A percentile compares a stretch with the other conserved stretches of the same genome.
phyloP scores from a whole-genome alignment of 2,113 vertebrate species.

The Chamaea fasciata region DNA sequence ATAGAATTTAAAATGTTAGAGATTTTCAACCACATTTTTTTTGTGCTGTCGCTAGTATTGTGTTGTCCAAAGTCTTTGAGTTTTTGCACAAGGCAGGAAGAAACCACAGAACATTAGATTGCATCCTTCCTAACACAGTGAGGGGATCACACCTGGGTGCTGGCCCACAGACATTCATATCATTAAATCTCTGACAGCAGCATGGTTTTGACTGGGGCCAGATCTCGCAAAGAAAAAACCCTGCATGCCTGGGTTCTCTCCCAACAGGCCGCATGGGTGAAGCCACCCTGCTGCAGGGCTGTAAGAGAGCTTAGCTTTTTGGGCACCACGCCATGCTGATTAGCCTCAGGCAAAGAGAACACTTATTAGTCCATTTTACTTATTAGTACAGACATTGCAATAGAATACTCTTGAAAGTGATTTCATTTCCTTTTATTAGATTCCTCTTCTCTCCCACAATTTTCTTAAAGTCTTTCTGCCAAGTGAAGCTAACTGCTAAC shows the following conservation, averaged over 20 bases:
- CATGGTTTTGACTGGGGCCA: rapidly evolving
- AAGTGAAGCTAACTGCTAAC: slow-evolving; percentile 23
- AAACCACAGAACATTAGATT: not conserved
- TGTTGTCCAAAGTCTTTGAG: not conserved
- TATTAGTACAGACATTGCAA: slow-evolving; percentile 18
- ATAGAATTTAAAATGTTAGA: not conserved
- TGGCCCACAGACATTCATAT: not conserved
- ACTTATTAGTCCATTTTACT: slow-evolving; percentile 18
- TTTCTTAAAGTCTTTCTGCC: slow-evolving; percentile 17
- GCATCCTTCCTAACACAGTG: not conserved
- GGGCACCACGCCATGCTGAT: not conserved
- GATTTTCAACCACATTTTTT: not conserved
- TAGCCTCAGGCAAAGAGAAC: not conserved
- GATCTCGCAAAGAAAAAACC: not conserved
- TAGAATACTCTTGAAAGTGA: slow-evolving; percentile 3
- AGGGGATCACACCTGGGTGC: not conserved
- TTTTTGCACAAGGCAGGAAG: not conserved
- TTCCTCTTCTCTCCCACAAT: not conserved
- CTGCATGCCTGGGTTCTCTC: not conserved
- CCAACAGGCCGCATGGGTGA: not conserved
- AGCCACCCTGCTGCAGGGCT: not conserved
- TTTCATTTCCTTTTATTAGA: slow-evolving; percentile 37
- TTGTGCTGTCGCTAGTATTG: not conserved
- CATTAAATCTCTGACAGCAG: not conserved
- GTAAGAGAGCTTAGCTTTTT: not conserved